These are phyloP conservation scores for Toxonevra muliebris DNA, from an alignment of 2,888 invertebrate species.

Conservation along the genomic window DNA sequence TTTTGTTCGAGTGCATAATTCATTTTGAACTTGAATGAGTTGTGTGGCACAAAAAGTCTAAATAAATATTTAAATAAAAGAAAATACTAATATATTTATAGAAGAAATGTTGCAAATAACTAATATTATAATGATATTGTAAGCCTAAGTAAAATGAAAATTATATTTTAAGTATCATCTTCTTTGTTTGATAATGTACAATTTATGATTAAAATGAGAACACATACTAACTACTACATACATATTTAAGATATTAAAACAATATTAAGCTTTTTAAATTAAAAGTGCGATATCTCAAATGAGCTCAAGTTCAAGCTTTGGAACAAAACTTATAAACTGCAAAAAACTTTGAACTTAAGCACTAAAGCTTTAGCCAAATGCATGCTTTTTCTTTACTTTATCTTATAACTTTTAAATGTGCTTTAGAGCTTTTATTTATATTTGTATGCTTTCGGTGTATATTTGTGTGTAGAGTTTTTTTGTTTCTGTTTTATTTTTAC, in stretches of 20 bases:
- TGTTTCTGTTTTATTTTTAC: constrained; percentile 1
- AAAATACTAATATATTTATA: too few relatives aligned
- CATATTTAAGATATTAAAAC: background rate
- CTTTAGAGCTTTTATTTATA: constrained; percentile 27
- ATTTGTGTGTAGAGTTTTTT: constrained; percentile 15
- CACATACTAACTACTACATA: background rate
- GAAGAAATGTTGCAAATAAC: background rate
- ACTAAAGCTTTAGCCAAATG: background rate
- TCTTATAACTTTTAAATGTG: background rate
- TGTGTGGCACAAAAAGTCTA: too few relatives aligned
- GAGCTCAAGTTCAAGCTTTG: too few relatives aligned
- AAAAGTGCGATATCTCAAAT: too few relatives aligned
- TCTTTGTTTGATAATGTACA: too few relatives aligned
- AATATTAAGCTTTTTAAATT: too few relatives aligned
- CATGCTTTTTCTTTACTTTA: background rate
- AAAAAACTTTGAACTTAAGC: background rate
- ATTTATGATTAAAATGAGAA: background rate
- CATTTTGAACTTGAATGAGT: background rate
- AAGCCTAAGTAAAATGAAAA: too few relatives aligned
- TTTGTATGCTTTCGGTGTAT: constrained; percentile 11
- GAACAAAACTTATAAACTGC: background rate
- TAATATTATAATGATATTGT: background rate
- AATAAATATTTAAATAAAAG: background rate
- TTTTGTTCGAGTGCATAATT: constrained; percentile 5
- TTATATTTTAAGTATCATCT: too few relatives aligned